A percentile compares a stretch with the other conserved stretches of the same genome.
Conservation (phyloP, 2,113 vertebrate species). For the Sterna hirundo region DNA sequence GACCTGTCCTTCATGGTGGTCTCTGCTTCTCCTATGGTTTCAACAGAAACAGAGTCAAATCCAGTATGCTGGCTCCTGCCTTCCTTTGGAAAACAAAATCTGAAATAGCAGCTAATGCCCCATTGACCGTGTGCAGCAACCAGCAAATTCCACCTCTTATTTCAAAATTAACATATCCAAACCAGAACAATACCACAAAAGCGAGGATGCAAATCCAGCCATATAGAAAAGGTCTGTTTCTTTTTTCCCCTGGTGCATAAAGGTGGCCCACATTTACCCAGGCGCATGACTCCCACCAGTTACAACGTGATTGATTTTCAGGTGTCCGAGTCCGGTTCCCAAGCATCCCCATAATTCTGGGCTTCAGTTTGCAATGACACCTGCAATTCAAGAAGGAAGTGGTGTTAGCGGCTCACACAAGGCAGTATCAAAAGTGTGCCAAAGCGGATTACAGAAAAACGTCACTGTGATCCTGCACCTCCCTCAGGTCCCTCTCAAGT, state of each 20-base stretch:
- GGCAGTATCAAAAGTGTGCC: background rate
- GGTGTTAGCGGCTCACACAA: background rate
- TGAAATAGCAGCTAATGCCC: background rate
- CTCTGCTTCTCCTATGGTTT: background rate
- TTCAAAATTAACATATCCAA: background rate
- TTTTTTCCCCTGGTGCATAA: background rate
- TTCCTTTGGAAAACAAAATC: background rate
- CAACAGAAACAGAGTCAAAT: background rate
- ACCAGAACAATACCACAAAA: background rate
- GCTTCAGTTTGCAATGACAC: background rate
- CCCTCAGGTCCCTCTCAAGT: background rate
- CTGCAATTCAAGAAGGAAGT: background rate
- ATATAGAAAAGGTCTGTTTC: background rate
- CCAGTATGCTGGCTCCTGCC: background rate
- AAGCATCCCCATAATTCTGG: background rate
- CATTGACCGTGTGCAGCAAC: background rate
- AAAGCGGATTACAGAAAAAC: background rate
- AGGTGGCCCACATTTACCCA: background rate
- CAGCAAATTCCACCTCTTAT: background rate
- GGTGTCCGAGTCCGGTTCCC: background rate
- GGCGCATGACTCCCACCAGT: fast-evolving
- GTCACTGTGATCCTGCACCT: background rate
- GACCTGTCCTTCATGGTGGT: background rate
- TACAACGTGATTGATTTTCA: background rate
- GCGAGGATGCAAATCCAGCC: background rate